Percentiles rank a stretch among this genome's conserved stretches.
phyloP scores from a whole-genome alignment of 2,888 invertebrate genomes.

The Plebejus melissa region DNA sequence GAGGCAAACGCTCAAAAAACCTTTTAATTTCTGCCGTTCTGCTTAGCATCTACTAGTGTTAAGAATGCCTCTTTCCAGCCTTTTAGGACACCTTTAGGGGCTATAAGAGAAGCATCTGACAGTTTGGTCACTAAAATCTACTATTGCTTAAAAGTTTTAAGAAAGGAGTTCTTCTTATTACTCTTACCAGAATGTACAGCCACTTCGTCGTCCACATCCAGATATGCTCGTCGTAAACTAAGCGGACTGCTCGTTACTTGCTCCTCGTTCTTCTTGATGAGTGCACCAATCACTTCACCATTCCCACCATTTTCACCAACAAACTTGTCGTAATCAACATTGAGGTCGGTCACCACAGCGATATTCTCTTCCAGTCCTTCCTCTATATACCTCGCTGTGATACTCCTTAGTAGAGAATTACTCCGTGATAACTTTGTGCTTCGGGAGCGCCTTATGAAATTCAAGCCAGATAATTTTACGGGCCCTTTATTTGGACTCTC shows the following conservation, averaged over 20 bases:
- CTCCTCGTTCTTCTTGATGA: slow-evolving; percentile 69
- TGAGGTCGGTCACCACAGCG: slow-evolving; percentile 62
- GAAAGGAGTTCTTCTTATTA: background rate
- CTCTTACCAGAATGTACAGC: slow-evolving; percentile 85
- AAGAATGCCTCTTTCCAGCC: background rate
- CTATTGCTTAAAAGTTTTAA: background rate
- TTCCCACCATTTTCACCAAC: slow-evolving; percentile 65
- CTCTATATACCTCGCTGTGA: slow-evolving; percentile 72
- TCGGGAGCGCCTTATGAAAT: slow-evolving; percentile 84
- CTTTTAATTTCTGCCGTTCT: background rate
- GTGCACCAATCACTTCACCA: slow-evolving; percentile 64
- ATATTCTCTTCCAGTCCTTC: slow-evolving; percentile 63
- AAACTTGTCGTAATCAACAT: slow-evolving; percentile 65
- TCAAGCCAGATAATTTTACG: slow-evolving; percentile 71
- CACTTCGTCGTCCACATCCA: slow-evolving; percentile 83
- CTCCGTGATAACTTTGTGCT: slow-evolving; percentile 86
- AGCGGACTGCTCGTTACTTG: slow-evolving; percentile 64
- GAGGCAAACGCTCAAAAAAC: background rate
- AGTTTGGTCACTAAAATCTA: background rate
- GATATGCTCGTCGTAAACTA: slow-evolving; percentile 70
- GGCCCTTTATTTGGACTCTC: slow-evolving; percentile 78
- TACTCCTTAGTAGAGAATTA: slow-evolving; percentile 80
- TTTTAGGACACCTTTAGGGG: background rate
- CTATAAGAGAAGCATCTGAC: background rate
- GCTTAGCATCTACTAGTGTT: background rate